Evolutionary conservation across 92 coral and sea anemone genomes (phyloP), one percentile per base, ranked within the genome.

Genomic region (Actinernus sp.): DNA sequence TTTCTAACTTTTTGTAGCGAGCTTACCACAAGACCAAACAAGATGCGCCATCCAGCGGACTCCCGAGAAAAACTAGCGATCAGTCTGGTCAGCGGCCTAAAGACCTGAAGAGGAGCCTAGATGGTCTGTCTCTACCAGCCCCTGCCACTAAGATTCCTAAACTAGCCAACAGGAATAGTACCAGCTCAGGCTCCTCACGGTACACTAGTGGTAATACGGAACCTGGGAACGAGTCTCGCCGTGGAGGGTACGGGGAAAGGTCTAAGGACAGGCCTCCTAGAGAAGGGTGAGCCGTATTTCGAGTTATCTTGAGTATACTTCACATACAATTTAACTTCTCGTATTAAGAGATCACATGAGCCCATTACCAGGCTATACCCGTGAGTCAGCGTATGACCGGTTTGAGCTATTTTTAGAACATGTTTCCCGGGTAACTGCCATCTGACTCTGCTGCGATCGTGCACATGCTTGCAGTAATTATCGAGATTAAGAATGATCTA

Each of bases 81-180:
- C 92, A 65, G 48, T 40, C 80, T 28, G 78, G 56, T 32, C 88
- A 75, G 51, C 92, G 96, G 49, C 59, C 96, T 62, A 71, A 49
- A 46, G 96, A 85, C 33, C 87, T 80, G n/a, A 85, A 86, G 30
- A 76, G 91, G 58, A 70, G 84, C 26, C 27, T 51, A 26, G 88
- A 90, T 2, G 57, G 62, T 40, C 52, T 66, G 1, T 81, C 93
- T 20, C 83, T 64, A 48, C 74, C 82, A 39, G 88, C 82, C 34
- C 87, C 96, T 48, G 84, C 81, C 9, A 68, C 85, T 12, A 90
- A 90, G 71, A 76, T 90, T 17, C 92, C 96, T 50, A 91, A 83
- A 55, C 75, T 90, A 64, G 96, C 85, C 46, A 86, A 73, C 21
- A 78, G 81, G 31, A 27, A 56, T 36, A 58, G 76, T 12, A 71